Evolutionary conservation across 2,888 invertebrate genomes (phyloP), one percentile per base, ranked within the genome.

Genomic region (Punctoribates punctum): DNA sequence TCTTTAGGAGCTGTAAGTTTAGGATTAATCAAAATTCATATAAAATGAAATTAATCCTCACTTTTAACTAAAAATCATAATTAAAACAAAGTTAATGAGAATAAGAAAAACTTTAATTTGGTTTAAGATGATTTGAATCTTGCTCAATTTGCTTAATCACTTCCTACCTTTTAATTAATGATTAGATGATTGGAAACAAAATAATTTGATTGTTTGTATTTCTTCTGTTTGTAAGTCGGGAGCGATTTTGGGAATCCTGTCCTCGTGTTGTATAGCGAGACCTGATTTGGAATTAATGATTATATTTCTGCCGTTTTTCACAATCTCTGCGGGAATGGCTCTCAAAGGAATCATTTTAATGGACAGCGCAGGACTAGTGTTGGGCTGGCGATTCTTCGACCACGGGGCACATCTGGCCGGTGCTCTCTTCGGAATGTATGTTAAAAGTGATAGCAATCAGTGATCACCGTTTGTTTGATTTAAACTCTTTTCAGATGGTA

Each of bases 341-440:
- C 88, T 97, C 78, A 93, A 93, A 85, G 90, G 89, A 20, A 88
- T 97, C 75, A 89, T 98, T 85, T 88, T 89, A 13, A 84, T 98
- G 75, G 98, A 99, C 84, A 83, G 90, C 25, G 88, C 90, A 29
- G 97, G 98, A 34, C 88, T 95, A 60, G 75, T 94, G 9, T 83
- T 93, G 77, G 89, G 93, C 60, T 99, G 96, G 95, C 90, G 89
- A 83, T 88, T 94, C 81, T 93, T 99, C 82, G 99, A 99, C 84
- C 98, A 99, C 85, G 97, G 97, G 0, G 97, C 96, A n/a, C 98
- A 99, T 89, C 88, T 99, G 79, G 96, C 96, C 23, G 98, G 98
- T 46, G 91, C 92, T 60, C 82, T 92, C 57, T 93, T 91, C 85
- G 98, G 98, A 86, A 88, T 97, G 80, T 81, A 75, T 79, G 79